Evolutionary conservation across 2,797 vertebrate genomes (phyloP), one percentile per base, ranked within the genome.

Genomic region (Ctenopoma kingsleyae): DNA sequence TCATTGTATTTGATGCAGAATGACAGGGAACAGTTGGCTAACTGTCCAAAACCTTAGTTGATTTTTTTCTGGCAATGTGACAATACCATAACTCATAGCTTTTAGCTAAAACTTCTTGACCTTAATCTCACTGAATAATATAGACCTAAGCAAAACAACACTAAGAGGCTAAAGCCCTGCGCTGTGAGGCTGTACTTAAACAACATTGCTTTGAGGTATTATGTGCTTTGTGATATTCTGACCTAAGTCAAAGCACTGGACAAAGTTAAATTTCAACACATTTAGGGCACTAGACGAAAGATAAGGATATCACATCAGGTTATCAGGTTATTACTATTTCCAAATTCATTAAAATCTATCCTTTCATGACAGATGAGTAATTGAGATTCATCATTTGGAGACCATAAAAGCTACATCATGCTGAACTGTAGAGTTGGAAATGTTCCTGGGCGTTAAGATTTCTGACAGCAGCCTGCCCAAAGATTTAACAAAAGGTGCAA

Each of bases 21-120:
- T 74, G 76, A 78, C 69, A 68, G 43, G 27, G 40, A 65, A 64
- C 49, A 16, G 27, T 57, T 54, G 66, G 52, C 15, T 57, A 49
- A 67, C 20, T 46, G 67, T 23, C n/a, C 7, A 62, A 40, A 76
- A 46, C 7, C 30, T 53, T 8, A 20, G 13, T 0, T 23, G 17
- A 52, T 68, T 66, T 76, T n/a, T 40, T 64, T 74, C 32, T 32
- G 4, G 43, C 49, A 22, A 12, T 56, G 30, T 73, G 62, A 30
- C 48, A 71, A 19, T n/a, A 32, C 20, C 17, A 27, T 54, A 62
- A 54, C 27, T 70, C 17, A 2, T n/a, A 41, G 25, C 25, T 67
- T 74, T 56, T 41, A 46, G 25, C 10, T 58, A 9, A 68, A 58
- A 35, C n/a, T n/a, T 52, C 5, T 62, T 60, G 41, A 43, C n/a